phyloP scores from a whole-genome alignment of 1,140 invertebrate genomes.

The Micrasema minimum region DNA sequence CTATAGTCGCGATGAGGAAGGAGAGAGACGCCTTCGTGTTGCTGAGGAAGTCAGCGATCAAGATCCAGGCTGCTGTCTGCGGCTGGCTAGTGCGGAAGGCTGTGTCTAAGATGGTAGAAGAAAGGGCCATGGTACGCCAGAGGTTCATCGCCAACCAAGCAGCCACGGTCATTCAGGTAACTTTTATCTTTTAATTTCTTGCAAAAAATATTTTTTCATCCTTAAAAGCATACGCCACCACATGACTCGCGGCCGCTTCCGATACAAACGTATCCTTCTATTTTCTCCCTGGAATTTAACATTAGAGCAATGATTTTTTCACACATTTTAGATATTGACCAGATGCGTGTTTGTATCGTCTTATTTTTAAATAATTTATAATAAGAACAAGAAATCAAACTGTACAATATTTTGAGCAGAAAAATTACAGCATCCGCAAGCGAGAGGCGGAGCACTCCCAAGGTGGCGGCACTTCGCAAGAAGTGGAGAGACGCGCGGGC shows the following conservation, averaged over 20 bases:
- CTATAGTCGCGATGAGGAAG: conserved; percentile 58
- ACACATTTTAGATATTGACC: no score
- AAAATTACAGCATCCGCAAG: conserved; percentile 67
- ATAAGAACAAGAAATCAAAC: no score
- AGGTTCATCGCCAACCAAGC: conserved; percentile 56
- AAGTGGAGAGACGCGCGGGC: conserved; percentile 65
- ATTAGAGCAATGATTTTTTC: no score
- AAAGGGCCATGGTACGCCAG: conserved; percentile 27
- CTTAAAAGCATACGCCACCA: no score
- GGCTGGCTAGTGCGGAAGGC: conserved; percentile 66
- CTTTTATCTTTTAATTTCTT: no score
- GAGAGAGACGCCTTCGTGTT: conserved; percentile 45
- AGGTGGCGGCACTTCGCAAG: conserved; percentile 60
- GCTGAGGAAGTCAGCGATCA: conserved; percentile 52
- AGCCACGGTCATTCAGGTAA: conserved; percentile 71
- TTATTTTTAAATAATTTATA: no score
- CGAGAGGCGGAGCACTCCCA: conserved; percentile 54
- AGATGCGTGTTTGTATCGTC: no score
- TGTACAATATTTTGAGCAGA: no score
- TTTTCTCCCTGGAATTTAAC: no score
- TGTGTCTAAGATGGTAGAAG: conserved; percentile 57
- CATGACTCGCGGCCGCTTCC: no score
- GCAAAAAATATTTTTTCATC: no score
- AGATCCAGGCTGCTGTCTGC: conserved; percentile 63
- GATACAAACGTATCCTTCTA: no score